phyloP scores from a whole-genome alignment of 2,888 invertebrate genomes.

The Prosopocoilus inquinatus region DNA sequence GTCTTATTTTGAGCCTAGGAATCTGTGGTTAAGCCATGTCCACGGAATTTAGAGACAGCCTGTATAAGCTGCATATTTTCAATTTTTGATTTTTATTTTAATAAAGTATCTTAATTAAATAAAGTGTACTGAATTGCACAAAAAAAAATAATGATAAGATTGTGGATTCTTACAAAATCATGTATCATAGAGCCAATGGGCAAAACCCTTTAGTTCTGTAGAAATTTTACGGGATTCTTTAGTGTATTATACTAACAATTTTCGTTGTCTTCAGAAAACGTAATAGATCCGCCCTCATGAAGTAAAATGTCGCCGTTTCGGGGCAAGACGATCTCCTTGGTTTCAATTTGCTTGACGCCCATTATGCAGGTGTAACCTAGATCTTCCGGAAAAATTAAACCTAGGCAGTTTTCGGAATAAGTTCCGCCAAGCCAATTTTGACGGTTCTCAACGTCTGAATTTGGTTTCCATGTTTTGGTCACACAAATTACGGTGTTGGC shows the following conservation, averaged over 20 bases:
- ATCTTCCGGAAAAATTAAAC: constrained; percentile 12
- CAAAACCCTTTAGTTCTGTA: no score
- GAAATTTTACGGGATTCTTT: no score
- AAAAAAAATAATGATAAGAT: no score
- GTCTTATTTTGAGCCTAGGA: no score
- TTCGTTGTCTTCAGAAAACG: constrained; percentile 5
- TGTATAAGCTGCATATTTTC: no score
- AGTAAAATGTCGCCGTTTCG: constrained; percentile 8
- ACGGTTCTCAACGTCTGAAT: constrained; percentile 10
- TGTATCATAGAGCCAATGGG: no score
- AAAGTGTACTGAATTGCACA: no score
- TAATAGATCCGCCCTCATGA: constrained; percentile 7
- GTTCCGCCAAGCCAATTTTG: constrained; percentile 1
- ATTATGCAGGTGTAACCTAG: constrained; percentile 12
- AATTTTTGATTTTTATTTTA: no score
- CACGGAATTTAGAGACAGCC: no score
- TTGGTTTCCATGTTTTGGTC: not conserved
- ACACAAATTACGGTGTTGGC: not conserved
- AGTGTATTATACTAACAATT: not conserved
- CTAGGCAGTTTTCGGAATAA: constrained; percentile 7
- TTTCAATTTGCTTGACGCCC: constrained; percentile 9
- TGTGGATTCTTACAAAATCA: no score
- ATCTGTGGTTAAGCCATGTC: no score
- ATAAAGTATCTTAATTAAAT: no score
- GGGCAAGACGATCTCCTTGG: constrained; percentile 12